Base-by-base conservation (phyloP, 2,113 vertebrate species). In the Natator depressus region DNA sequence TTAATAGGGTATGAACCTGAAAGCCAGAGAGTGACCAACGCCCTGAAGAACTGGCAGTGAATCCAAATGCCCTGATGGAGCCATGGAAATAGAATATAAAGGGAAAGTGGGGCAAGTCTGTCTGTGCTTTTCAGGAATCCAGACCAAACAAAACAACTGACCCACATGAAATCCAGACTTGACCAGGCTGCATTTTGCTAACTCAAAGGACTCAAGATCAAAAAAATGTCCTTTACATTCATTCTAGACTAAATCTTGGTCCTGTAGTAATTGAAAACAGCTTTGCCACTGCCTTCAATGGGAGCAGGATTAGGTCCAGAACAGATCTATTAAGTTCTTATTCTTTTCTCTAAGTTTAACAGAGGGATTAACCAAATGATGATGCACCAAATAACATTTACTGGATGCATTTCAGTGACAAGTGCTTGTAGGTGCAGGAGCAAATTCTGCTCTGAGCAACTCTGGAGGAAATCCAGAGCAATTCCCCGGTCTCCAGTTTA, bases 391-490 rank as follows among this genome's bases (percentile, higher is more conserved):
- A n/a, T 69, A 19, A 69, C 35, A 69, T 46, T 46, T 76, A 12
- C 11, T 10, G 24, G 72, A 25, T 38, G n/a, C 22, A 24, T 46
- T 75, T 22, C 72, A 42, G 38, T 42, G 38, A 12, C 72, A 13
- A 42, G 69, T 19, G 35, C 17, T 3, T 69, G 10, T 24, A 72
- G 57, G 29, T 35, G 29, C 29, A 16, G 59, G 62, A 35, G 69
- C 10, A 42, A 76, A 76, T 76, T 46, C 72, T 76, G 72, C 72
- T 76, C 72, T 76, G n/a, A 55, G 51, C 69, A 55, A 25, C 35
- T 1, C 5, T 10, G 0, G 0, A 38, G 14, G 6, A 50, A 3
- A 46, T 69, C 82, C 6, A 0, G 12, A 35, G 57, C 9, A 1
- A 2, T 53, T 24, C 14, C 4, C 0, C 65, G 0, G 25, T 11